Evolutionary conservation across 2,797 vertebrate genomes (phyloP).

Genomic region (Bradypodion pumilum): DNA sequence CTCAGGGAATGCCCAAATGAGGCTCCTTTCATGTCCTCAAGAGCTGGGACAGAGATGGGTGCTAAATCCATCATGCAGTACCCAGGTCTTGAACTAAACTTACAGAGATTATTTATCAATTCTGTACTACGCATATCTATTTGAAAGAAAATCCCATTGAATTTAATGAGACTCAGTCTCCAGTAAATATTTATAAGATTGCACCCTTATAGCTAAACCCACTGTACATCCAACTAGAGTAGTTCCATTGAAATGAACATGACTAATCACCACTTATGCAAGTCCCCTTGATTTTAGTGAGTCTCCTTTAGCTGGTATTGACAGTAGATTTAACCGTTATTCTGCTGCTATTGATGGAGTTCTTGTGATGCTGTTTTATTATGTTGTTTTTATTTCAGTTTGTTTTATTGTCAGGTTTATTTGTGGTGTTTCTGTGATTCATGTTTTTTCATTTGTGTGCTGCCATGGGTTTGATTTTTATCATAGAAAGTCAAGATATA

Average conservation of each 20-base stretch:
- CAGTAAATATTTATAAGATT: no score
- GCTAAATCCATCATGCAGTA: no score
- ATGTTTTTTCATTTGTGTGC: neutral
- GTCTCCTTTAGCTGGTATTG: neutral
- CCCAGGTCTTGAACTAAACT: neutral
- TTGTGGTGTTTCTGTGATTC: neutral
- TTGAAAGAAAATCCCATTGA: neutral
- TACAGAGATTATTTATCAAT: neutral
- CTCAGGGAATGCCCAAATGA: no score
- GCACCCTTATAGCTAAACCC: no score
- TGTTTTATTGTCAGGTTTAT: neutral
- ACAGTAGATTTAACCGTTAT: no score
- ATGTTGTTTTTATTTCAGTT: neutral
- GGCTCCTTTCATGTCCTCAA: no score
- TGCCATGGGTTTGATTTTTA: neutral
- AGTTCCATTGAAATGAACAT: no score
- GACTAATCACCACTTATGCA: no score
- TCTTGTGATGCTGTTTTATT: neutral
- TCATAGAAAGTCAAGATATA: neutral
- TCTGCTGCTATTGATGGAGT: neutral
- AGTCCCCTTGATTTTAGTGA: neutral
- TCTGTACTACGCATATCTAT: neutral
- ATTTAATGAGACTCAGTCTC: no score
- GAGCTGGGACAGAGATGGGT: no score
- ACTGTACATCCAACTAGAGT: no score